phyloP scores from a whole-genome alignment of 1,140 invertebrate genomes.

The Drosophila eugracilis region DNA sequence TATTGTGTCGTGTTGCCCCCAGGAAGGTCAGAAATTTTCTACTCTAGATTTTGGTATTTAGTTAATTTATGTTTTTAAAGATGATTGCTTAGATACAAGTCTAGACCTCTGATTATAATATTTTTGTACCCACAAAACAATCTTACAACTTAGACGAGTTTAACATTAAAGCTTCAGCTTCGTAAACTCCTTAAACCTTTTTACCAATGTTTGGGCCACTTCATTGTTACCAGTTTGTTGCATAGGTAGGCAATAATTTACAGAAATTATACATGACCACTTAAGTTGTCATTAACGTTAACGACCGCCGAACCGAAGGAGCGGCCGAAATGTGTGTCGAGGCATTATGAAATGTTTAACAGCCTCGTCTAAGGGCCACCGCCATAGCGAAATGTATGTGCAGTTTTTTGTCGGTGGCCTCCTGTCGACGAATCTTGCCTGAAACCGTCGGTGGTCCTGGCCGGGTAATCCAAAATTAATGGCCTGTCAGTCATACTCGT shows the following conservation, averaged over 20 bases:
- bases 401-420: slow-evolving; percentile 44
- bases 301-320: slow-evolving; percentile 51
- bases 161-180: background rate
- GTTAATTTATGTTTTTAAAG: slow-evolving; percentile 1
- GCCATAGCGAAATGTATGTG: slow-evolving; percentile 47
- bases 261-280: slow-evolving; percentile 82
- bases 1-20: slow-evolving; percentile 19
- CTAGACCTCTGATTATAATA: background rate
- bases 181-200: background rate
- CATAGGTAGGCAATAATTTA: slow-evolving; percentile 64
- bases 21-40: slow-evolving; percentile 10
- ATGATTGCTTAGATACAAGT: too few species aligned
- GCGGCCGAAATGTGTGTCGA: slow-evolving; percentile 46
- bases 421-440: slow-evolving; percentile 37
- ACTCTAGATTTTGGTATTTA: background rate
- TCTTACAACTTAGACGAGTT: too few species aligned
- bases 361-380: slow-evolving; percentile 53
- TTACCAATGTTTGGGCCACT: slow-evolving; percentile 5
- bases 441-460: slow-evolving; percentile 37
- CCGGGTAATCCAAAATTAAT: slow-evolving; percentile 80
- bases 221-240: slow-evolving; percentile 46
- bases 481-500: slow-evolving; percentile 75
- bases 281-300: slow-evolving; percentile 81
- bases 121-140: too few species aligned
- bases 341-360: slow-evolving; percentile 62